Evolutionary conservation across 2,888 invertebrate species (phyloP), one percentile per base, ranked within the genome.

Genomic region (Busseola fusca): DNA sequence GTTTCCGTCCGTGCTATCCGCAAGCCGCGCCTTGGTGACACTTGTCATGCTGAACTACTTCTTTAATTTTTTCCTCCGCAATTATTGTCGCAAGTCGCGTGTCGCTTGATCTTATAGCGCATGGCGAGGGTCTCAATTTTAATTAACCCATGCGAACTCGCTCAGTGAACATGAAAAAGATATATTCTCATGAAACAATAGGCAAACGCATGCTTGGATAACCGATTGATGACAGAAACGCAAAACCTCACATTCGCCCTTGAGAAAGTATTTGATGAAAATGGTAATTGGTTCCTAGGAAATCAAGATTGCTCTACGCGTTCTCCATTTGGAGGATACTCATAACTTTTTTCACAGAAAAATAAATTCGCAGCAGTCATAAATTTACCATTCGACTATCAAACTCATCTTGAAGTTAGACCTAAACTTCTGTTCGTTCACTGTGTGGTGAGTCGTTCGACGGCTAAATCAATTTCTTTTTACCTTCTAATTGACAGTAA

Each of bases 381-480:
- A 21, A 12, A 34, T 34, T 30, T n/a, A 58, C 14, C 14, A 34
- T 34, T 58, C 14, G 14, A 58, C n/a, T n/a, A 7, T 16, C 21
- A 58, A n/a, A n/a, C 10, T 30, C 48, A 30, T 63, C n/a, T 48
- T 10, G 6, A 48, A 16, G 21, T 48, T 48, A 6, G 0, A 10
- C 14, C 6, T 42, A 48, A 48, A 37, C 76, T 79, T 76, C 72
- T 79, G 64, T 3, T 18, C 0, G 4, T 48, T 9, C 18, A 14
- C 34, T 30, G n/a, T n/a, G 1, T 14, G 1, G 30, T 57, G 37
- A 27, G 14, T 6, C 57, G 34, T 54, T 67, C 64, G 56, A 50
- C 42, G 62, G 69, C 64, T 78, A 73, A 85, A 83, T 83, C 74
- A 76, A 84, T 83, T 81, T 82, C 48, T 69, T 68, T 76, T 78